A percentile compares a stretch with the other conserved stretches of the same genome.
Conservation (phyloP, 1,140 invertebrate species). For the Neelides sp. region DNA sequence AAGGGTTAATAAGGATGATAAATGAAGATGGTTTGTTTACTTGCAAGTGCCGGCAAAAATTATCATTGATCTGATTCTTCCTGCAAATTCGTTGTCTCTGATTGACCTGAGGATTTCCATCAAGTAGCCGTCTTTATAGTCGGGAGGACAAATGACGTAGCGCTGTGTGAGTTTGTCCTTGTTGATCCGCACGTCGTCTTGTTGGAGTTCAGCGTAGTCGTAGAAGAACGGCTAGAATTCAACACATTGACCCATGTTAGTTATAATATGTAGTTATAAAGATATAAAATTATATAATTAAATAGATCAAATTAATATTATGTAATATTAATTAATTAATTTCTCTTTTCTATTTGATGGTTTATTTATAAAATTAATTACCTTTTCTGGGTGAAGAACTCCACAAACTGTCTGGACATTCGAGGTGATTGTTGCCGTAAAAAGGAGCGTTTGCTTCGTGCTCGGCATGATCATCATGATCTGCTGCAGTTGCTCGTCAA, state of each 20-base stretch:
- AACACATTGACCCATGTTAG: too few relatives aligned
- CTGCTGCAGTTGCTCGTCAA: conserved; percentile 62
- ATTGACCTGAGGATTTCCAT: conserved; percentile 75
- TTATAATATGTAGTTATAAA: too few relatives aligned
- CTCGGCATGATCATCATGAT: conserved; percentile 70
- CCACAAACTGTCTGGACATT: conserved; percentile 34
- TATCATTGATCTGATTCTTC: conserved; percentile 60
- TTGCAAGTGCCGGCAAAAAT: conserved; percentile 91
- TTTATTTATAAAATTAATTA: conserved; percentile 34
- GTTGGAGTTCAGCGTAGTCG: conserved; percentile 7
- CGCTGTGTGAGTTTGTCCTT: conserved; percentile 65
- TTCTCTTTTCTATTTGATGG: too few relatives aligned
- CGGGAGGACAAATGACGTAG: conserved; percentile 75
- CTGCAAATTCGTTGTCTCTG: conserved; percentile 42
- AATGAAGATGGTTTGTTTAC: too few relatives aligned
- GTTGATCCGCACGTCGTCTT: conserved; percentile 42
- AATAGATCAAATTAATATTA: too few relatives aligned
- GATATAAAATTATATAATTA: too few relatives aligned
- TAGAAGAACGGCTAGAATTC: conserved; percentile 14
- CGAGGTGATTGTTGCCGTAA: conserved; percentile 93
- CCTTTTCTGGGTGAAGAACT: background rate
- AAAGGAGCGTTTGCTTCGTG: conserved; percentile 72
- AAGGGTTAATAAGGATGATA: too few relatives aligned
- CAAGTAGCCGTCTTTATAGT: conserved; percentile 86
- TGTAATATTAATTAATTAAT: too few relatives aligned